Evolutionary conservation across 2,888 invertebrate species (phyloP).

Genomic region (Heliconius erato): DNA sequence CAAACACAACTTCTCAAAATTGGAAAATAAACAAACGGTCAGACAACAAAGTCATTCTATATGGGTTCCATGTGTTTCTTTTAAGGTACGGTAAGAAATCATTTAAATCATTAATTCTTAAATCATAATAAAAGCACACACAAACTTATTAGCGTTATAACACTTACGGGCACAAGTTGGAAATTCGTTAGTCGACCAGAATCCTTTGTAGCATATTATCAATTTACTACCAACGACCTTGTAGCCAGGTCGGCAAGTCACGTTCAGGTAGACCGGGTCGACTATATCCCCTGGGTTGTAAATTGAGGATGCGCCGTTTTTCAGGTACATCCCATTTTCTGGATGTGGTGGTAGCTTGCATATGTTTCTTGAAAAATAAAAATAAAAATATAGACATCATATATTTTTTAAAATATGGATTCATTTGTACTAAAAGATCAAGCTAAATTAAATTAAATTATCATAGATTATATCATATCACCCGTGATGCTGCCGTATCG

Average conservation of each 20-base stretch:
- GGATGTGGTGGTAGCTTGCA: slow-evolving; percentile 68
- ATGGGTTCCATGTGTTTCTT: too few relatives aligned
- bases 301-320: slow-evolving; percentile 6
- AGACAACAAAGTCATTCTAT: too few relatives aligned
- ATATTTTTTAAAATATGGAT: too few relatives aligned
- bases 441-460: too few relatives aligned
- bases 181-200: slow-evolving; percentile 55
- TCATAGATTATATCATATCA: too few relatives aligned
- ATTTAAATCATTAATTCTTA: too few relatives aligned
- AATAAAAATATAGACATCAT: neutral
- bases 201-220: slow-evolving; percentile 62
- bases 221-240: slow-evolving; percentile 53
- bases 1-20: too few relatives aligned
- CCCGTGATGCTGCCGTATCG: too few relatives aligned
- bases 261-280: slow-evolving; percentile 49
- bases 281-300: slow-evolving; percentile 22
- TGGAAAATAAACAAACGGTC: neutral
- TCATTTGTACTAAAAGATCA: too few relatives aligned
- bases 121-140: too few relatives aligned
- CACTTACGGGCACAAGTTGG: slow-evolving; percentile 62
- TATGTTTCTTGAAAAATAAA: slow-evolving; percentile 6
- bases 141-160: too few relatives aligned
- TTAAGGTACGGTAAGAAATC: too few relatives aligned
- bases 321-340: slow-evolving; percentile 57
- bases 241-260: slow-evolving; percentile 66